These are phyloP conservation scores for Entosphenus tridentatus DNA, from an alignment of 2,113 vertebrate species.

Conservation along the genomic window DNA sequence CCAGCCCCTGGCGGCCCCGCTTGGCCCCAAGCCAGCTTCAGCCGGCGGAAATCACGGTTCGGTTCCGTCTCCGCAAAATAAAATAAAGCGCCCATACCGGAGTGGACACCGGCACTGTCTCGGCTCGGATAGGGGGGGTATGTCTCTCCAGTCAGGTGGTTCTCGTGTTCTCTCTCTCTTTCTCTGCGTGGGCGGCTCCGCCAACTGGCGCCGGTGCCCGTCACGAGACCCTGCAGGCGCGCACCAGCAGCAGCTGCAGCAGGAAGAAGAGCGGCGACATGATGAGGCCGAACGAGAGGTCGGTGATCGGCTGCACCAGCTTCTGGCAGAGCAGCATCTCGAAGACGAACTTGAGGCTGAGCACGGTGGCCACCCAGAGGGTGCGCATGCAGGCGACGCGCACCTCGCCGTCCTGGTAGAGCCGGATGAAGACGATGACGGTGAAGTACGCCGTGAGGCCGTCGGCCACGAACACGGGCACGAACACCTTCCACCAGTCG, in stretches of 20 bases:
- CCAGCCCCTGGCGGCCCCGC: no score
- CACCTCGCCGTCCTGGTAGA: conserved; percentile 91
- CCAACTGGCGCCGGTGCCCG: not conserved
- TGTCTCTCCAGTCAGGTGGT: no score
- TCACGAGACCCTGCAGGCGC: conserved; percentile 51
- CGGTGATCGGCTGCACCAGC: conserved; percentile 47
- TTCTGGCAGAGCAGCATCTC: conserved; percentile 94
- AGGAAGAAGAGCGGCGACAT: conserved; percentile 80
- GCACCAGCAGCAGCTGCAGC: conserved; percentile 84
- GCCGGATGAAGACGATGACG: conserved; percentile 74
- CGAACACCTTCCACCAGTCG: conserved; percentile 77
- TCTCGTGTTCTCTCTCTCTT: conserved; percentile 25
- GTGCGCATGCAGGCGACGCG: conserved; percentile 69
- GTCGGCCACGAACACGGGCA: conserved; percentile 73
- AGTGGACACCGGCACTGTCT: no score
- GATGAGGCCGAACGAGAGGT: conserved; percentile 78
- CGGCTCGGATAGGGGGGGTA: no score
- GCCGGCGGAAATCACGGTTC: no score
- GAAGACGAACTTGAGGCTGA: conserved; percentile 90
- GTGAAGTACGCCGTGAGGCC: conserved; percentile 95
- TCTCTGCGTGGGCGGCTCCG: conserved; percentile 41
- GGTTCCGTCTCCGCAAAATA: no score
- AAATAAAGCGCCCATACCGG: no score
- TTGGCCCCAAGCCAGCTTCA: no score
- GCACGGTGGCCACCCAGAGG: conserved; percentile 86